Conservation (phyloP, 2,113 vertebrate species). For the Phaethon lepturus region DNA sequence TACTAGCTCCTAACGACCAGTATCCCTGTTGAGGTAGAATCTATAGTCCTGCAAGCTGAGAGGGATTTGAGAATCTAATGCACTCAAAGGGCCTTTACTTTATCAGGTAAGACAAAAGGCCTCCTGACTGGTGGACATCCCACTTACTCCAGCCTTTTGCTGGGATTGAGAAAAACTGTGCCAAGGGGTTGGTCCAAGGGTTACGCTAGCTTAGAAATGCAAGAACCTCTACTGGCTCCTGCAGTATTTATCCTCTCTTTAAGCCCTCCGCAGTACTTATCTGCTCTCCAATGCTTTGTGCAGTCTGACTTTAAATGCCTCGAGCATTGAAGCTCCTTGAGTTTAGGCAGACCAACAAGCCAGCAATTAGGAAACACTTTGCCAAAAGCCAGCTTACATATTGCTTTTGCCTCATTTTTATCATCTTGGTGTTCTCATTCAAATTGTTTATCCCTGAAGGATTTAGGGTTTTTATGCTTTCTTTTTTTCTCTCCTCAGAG, state of each 20-base stretch:
- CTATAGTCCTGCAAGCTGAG: background rate
- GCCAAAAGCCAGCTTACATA: constrained; percentile 11
- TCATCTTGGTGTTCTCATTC: background rate
- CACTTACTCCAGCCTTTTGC: background rate
- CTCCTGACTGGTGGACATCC: background rate
- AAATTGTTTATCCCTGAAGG: constrained; percentile 23
- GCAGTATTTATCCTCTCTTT: background rate
- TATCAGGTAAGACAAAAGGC: background rate
- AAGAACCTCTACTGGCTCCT: background rate
- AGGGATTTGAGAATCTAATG: background rate
- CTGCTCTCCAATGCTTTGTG: background rate
- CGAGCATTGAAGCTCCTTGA: background rate
- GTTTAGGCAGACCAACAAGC: background rate
- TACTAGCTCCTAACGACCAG: background rate
- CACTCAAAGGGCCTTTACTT: background rate
- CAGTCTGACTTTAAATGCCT: constrained; percentile 24
- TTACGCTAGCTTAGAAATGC: background rate
- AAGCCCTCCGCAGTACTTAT: background rate
- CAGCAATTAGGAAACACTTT: background rate
- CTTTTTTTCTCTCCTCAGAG: background rate
- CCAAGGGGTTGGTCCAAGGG: background rate
- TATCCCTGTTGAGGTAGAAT: background rate
- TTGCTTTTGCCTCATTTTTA: constrained; percentile 20
- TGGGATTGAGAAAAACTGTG: background rate
- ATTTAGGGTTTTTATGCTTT: background rate